Evolutionary conservation across 2,797 vertebrate genomes (phyloP).

Genomic region (Channa striata): DNA sequence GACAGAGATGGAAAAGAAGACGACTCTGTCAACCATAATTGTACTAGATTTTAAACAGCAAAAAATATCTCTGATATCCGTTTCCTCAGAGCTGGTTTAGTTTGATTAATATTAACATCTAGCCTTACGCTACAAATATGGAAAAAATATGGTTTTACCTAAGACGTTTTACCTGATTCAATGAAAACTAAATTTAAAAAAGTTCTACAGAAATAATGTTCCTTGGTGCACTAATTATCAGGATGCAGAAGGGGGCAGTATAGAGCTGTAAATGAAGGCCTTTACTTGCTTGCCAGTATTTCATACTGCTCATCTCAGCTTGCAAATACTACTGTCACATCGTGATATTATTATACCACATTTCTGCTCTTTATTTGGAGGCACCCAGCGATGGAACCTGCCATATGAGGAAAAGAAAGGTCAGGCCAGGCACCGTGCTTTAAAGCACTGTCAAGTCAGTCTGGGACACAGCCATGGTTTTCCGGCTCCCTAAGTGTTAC

Average conservation of each 20-base stretch:
- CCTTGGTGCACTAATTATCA: conserved; percentile 10
- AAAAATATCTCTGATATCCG: not conserved
- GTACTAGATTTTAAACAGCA: not conserved
- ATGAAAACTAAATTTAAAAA: not conserved
- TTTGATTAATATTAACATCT: not conserved
- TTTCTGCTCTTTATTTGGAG: conserved; percentile 61
- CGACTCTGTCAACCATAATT: not conserved
- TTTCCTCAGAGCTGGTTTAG: not conserved
- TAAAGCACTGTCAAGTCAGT: conserved; percentile 58
- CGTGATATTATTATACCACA: conserved; percentile 64
- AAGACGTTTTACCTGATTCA: not conserved
- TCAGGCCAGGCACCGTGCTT: conserved; percentile 52
- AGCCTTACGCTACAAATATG: not conserved
- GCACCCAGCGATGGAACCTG: conserved; percentile 50
- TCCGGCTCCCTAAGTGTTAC: conserved; percentile 52
- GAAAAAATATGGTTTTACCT: too few relatives aligned
- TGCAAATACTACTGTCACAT: conserved; percentile 60
- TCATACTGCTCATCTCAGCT: conserved; percentile 50
- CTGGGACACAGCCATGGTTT: conserved; percentile 50
- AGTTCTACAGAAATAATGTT: not conserved
- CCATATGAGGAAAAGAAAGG: conserved; percentile 72
- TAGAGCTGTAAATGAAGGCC: conserved; percentile 22
- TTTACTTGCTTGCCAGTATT: conserved; percentile 40
- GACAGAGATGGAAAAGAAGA: conserved; percentile 1
- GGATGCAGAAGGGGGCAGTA: conserved; percentile 66